A percentile compares a stretch with the other conserved stretches of the same genome.
Evolutionary conservation across 1,140 invertebrate species (phyloP).

Genomic region (Diachasma alloeum): DNA sequence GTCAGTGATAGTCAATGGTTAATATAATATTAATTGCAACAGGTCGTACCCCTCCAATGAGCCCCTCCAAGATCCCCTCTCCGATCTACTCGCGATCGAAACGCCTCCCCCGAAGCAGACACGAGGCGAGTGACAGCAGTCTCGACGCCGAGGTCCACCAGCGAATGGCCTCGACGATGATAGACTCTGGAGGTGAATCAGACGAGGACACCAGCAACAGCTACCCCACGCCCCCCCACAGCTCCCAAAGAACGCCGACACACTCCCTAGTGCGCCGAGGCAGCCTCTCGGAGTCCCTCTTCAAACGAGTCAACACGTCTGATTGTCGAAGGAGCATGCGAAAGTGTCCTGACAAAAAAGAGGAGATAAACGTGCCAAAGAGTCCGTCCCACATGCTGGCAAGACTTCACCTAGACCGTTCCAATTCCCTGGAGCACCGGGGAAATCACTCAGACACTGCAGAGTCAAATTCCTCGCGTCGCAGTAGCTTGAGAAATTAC

Average conservation of each 20-base stretch:
- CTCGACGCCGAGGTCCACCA: conserved; percentile 73
- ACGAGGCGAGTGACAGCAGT: conserved; percentile 57
- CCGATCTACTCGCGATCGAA: conserved; percentile 66
- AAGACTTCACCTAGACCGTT: conserved; percentile 45
- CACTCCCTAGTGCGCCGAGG: conserved; percentile 44
- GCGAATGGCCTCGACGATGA: conserved; percentile 28
- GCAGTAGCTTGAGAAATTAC: conserved; percentile 41
- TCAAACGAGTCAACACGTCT: conserved; percentile 43
- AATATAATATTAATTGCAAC: no score
- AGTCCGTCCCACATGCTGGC: conserved; percentile 48
- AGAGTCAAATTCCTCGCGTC: conserved; percentile 51
- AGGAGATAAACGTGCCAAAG: conserved; percentile 40
- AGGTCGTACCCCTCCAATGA: conserved; percentile 67
- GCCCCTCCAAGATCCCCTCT: conserved; percentile 71
- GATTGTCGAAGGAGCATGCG: conserved; percentile 46
- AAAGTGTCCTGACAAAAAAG: conserved; percentile 46
- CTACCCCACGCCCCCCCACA: conserved; percentile 50
- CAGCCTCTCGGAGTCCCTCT: conserved; percentile 48
- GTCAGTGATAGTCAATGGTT: no score
- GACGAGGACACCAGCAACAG: conserved; percentile 50
- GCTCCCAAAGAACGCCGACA: conserved; percentile 48
- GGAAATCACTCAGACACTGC: conserved; percentile 45
- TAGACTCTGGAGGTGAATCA: conserved; percentile 50
- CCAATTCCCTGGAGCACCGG: conserved; percentile 49
- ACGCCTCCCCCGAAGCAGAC: conserved; percentile 38